Evolutionary conservation across 2,888 invertebrate genomes (phyloP), one percentile per base, ranked within the genome.

Genomic region (Cantharis rustica): DNA sequence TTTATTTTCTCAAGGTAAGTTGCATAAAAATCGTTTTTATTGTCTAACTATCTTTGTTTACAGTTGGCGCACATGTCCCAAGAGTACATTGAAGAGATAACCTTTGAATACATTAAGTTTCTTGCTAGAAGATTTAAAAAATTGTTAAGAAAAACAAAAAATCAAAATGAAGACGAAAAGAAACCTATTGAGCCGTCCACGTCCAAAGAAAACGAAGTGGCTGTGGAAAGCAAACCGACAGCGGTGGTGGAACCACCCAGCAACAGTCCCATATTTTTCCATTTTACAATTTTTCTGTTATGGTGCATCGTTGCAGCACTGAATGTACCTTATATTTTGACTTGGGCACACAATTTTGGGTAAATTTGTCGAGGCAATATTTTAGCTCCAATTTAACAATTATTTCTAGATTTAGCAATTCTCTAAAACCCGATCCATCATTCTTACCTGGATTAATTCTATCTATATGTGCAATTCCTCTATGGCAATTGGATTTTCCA

Each of bases 311-410:
- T 93, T 27, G 90, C 94, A 0, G 79, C 92, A n/a, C 88, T 95
- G 61, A 94, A 94, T 87, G 81, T 93, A 11, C 95, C 96, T 0
- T 91, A 93, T 63, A 90, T 93, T 15, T 86, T 96, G 63, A 93
- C 95, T 5, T 96, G 96, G 96, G 93, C 95, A 0, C 93, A 93
- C 84, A 95, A 94, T 89, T 94, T 93, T 83, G 92, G 92, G 95
- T 95, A 90, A 90, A 90, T 89, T 23, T 63, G 7, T 71, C 26
- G 3, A 16, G 13, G 1, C 3, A 10, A 2, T 2, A 47, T 47
- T 47, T 13, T n/a, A 7, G 2, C 9, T 47, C 9, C 7, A 47
- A n/a, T n/a, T 23, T 63, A 17, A 15, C 16, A 10, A 10, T 63
- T 63, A 9, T n/a, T 71, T 17, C 79, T 82, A 93, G 92, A 81